Evolutionary conservation across 2,888 invertebrate genomes (phyloP).

Genomic region (Caenorhabditis angaria): DNA sequence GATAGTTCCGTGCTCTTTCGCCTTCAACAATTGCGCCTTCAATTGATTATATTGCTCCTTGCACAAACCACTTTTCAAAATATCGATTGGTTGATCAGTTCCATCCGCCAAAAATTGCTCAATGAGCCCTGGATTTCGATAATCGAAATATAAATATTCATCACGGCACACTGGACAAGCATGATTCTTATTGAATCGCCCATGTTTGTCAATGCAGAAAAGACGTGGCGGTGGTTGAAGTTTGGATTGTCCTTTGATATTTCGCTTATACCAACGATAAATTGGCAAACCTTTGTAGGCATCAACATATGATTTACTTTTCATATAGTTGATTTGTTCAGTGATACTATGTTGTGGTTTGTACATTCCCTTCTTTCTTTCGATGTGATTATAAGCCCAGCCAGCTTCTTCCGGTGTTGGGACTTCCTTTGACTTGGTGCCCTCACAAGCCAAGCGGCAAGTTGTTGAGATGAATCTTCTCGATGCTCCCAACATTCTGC

Average conservation of each 20-base stretch:
- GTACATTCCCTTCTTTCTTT: slow-evolving; percentile 66
- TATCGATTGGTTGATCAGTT: slow-evolving; percentile 65
- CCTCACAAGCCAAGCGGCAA: slow-evolving; percentile 35
- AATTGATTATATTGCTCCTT: slow-evolving; percentile 66
- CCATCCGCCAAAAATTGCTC: slow-evolving; percentile 62
- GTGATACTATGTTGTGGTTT: slow-evolving; percentile 67
- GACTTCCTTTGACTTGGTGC: slow-evolving; percentile 45
- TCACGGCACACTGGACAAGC: slow-evolving; percentile 70
- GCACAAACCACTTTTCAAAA: slow-evolving; percentile 67
- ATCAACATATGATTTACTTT: slow-evolving; percentile 66
- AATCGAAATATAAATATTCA: slow-evolving; percentile 71
- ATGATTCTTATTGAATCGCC: slow-evolving; percentile 68
- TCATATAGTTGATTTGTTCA: slow-evolving; percentile 69
- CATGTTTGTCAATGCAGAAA: slow-evolving; percentile 69
- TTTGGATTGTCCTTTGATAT: slow-evolving; percentile 64
- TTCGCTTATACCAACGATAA: slow-evolving; percentile 67
- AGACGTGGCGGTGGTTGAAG: slow-evolving; percentile 67
- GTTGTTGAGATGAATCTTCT: slow-evolving; percentile 39
- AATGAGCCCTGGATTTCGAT: slow-evolving; percentile 67
- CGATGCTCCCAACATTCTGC: slow-evolving; percentile 7
- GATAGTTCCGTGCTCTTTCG: slow-evolving; percentile 69
- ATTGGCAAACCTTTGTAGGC: slow-evolving; percentile 68
- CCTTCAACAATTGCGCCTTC: slow-evolving; percentile 67
- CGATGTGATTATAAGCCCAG: slow-evolving; percentile 68
- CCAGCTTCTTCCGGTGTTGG: slow-evolving; percentile 55